Conservation (phyloP, 2,797 vertebrate species). For the Oryzias dopingdopingensis region DNA sequence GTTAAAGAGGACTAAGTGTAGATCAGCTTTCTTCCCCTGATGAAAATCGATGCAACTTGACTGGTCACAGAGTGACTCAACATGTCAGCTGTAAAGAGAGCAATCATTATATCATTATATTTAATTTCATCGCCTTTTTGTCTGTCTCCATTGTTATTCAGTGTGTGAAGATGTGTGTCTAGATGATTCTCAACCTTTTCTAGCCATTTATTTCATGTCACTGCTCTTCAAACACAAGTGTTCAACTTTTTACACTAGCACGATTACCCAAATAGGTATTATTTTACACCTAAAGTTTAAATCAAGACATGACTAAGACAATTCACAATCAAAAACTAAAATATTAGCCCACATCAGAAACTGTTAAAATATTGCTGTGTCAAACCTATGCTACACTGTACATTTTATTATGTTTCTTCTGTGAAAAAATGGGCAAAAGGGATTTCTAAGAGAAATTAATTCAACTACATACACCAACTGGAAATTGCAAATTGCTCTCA, state of each 20-base stretch:
- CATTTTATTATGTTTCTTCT: no score
- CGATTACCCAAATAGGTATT: constrained; percentile 13
- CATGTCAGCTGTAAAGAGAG: constrained; percentile 70
- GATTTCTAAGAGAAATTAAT: no score
- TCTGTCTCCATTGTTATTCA: constrained; percentile 67
- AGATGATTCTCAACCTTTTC: constrained; percentile 63
- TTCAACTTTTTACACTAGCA: constrained; percentile 31
- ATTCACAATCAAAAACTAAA: no score
- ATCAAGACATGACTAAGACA: no score
- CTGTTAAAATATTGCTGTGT: no score
- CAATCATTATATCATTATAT: constrained; percentile 74
- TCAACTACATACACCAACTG: no score
- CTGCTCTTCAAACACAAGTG: constrained; percentile 32
- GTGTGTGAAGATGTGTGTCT: constrained; percentile 48
- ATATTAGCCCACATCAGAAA: no score
- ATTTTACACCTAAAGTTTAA: constrained; percentile 13
- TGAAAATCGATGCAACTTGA: constrained; percentile 74
- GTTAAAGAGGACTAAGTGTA: constrained; percentile 56
- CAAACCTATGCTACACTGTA: no score
- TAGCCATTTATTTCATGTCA: constrained; percentile 59
- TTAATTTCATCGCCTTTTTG: constrained; percentile 72
- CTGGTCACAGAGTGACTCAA: constrained; percentile 73
- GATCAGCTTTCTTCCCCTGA: constrained; percentile 73
- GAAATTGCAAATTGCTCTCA: no score
- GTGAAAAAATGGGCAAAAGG: no score